A percentile compares a stretch with the other conserved stretches of the same genome.
Conservation (phyloP, 2,113 vertebrate genomes). For the Aix galericulata region DNA sequence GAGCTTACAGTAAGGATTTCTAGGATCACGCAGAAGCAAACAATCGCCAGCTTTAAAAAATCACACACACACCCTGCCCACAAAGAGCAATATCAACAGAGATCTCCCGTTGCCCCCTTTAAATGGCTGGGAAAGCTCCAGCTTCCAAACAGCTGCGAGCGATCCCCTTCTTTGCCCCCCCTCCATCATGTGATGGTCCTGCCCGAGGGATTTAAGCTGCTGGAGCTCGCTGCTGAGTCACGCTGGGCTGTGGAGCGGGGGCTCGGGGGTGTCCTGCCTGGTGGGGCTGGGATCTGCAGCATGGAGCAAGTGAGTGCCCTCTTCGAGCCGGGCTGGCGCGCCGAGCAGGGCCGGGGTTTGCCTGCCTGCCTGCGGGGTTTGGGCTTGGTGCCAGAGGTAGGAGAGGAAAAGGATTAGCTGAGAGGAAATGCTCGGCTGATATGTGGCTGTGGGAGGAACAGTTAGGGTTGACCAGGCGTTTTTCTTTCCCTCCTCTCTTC, state of each 20-base stretch:
- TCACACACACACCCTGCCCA: fast-evolving
- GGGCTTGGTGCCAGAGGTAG: background rate
- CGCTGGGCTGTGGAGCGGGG: background rate
- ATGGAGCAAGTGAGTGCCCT: conserved; percentile 67
- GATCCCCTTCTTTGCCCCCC: background rate
- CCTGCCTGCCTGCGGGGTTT: background rate
- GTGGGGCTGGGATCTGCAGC: background rate
- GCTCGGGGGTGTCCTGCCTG: background rate
- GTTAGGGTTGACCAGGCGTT: background rate
- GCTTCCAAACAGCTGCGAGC: background rate
- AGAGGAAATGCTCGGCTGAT: background rate
- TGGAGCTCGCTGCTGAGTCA: background rate
- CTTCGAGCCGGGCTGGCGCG: fast-evolving
- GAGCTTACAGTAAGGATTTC: background rate
- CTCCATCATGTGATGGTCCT: background rate
- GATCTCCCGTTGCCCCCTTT: background rate
- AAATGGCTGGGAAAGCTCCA: background rate
- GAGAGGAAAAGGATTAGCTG: background rate
- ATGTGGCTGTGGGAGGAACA: background rate
- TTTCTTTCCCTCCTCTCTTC: background rate
- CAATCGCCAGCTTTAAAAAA: background rate
- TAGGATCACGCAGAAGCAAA: background rate
- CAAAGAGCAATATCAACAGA: fast-evolving
- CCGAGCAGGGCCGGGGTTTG: fast-evolving
- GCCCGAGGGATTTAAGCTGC: background rate